Base-by-base conservation (phyloP, 2,888 invertebrate species). In the Amphimallon solstitiale region DNA sequence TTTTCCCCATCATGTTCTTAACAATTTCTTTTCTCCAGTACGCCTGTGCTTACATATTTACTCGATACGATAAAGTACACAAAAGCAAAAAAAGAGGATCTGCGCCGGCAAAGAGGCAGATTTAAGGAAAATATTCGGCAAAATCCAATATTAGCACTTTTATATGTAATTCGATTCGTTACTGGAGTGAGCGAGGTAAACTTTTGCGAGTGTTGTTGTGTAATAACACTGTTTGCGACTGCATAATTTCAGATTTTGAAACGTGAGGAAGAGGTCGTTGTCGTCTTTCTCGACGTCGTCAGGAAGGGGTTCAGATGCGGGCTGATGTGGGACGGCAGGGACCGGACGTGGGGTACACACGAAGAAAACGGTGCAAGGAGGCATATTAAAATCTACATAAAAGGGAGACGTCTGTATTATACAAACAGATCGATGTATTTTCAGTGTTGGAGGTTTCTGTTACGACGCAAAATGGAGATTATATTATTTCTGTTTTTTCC, bases 1-100 rank as follows among this genome's bases (percentile, higher is more conserved):
- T 63, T 68, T 69, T 69, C 69, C 70, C 73, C 72, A 74, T 74
- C 73, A 73, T 75, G n/a, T 74, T 29, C 9, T 29, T 29, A 29
- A 29, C 29, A 29, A 29, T 5, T 29, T 5, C 29, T 29, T 5
- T 29, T 29, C 9, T 73, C 73, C 66, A 70, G 15, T 23, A 21
- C 19, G 34, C 38, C 15, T 19, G 48, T 48, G 15, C 2, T 17
- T 29, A 29, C 29, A 29, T 29, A 29, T 29, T 29, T 29, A 29
- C 9, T 29, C 29, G 29, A 29, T 29, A 29, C 29, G 9, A 29
- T 29, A 29, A 29, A 29, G 29, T 3, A 29, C 29, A 29, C 29
- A 29, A 29, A 29, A 29, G 29, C 1, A 29, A 9, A 5, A 29
- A 29, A 29, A 29, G 9, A 17, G 43, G 43, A 17, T 10, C 43